These are phyloP conservation scores for Phasia obesa DNA, from an alignment of 2,888 invertebrate genomes.

Conservation along the genomic window DNA sequence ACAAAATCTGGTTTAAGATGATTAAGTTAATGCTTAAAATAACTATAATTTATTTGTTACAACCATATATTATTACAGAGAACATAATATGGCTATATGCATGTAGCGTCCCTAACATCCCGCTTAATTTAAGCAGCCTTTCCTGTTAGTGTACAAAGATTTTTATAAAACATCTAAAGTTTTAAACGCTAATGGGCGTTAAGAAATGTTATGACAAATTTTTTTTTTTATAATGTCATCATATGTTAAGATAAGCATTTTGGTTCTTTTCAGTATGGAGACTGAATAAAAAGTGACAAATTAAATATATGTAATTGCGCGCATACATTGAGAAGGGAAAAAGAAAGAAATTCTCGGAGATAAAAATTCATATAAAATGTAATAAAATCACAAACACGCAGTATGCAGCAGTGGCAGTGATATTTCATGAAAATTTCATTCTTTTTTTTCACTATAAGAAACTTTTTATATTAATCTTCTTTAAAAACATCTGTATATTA, in stretches of 20 bases:
- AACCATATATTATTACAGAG: too few species aligned
- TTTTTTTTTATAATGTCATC: constrained; percentile 61
- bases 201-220: constrained; percentile 63
- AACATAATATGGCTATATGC: too few species aligned
- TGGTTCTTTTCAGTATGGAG: constrained; percentile 45
- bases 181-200: constrained; percentile 63
- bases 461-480: constrained; percentile 7
- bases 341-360: background rate
- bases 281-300: constrained; percentile 69
- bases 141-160: background rate
- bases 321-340: constrained; percentile 2
- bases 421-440: constrained; percentile 21
- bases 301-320: constrained; percentile 69
- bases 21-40: too few species aligned
- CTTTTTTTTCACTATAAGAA: background rate
- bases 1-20: too few species aligned
- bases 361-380: constrained; percentile 33
- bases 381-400: constrained; percentile 45
- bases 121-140: background rate
- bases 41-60: too few species aligned
- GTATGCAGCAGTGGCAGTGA: constrained; percentile 9
- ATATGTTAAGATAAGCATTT: constrained; percentile 42
- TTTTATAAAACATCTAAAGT: constrained; percentile 39
- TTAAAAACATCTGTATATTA: background rate
- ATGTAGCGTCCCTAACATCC: background rate